Percentiles rank a stretch among this genome's conserved stretches.
phyloP scores from a whole-genome alignment of 2,797 vertebrate species.

The Poeciliopsis turneri region DNA sequence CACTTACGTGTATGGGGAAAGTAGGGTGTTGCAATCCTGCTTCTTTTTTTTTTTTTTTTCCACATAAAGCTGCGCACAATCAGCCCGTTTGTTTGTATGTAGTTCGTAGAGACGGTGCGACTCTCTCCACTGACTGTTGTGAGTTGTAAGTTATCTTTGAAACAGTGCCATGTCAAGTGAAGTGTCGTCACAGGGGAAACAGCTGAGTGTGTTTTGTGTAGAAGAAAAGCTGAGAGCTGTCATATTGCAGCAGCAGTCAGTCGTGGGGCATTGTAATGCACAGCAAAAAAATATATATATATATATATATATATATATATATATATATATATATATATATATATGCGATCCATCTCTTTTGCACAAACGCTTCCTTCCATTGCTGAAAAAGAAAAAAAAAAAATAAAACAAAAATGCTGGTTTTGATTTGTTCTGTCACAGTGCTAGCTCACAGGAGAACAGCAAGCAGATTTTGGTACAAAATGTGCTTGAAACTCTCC shows the following conservation, averaged over 20 bases:
- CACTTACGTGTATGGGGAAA: slow-evolving; percentile 71
- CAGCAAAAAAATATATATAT: slow-evolving; percentile 6
- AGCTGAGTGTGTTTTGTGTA: slow-evolving; percentile 48
- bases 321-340: no score
- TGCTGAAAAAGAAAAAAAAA: slow-evolving; percentile 16
- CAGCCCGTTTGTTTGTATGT: slow-evolving; percentile 66
- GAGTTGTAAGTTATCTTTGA: slow-evolving; percentile 53
- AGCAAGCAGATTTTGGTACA: slow-evolving; percentile 47
- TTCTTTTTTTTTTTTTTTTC: slow-evolving; percentile 34
- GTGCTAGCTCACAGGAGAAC: slow-evolving; percentile 42
- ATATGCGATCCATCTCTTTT: slow-evolving; percentile 55
- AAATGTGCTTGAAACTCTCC: slow-evolving; percentile 70
- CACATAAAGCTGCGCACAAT: slow-evolving; percentile 83
- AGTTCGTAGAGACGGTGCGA: slow-evolving; percentile 46
- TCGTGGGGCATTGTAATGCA: slow-evolving; percentile 60
- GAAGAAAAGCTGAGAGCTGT: slow-evolving; percentile 39
- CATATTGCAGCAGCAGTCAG: slow-evolving; percentile 40
- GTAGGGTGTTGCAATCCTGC: slow-evolving; percentile 63
- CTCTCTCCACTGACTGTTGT: slow-evolving; percentile 53
- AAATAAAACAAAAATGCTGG: not conserved
- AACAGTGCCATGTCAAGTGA: slow-evolving; percentile 41
- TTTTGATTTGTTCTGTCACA: slow-evolving; percentile 21
- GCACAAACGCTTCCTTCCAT: slow-evolving; percentile 60
- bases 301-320: no score
- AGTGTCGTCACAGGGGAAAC: slow-evolving; percentile 45